Conservation (phyloP, 37 sponge, comb jelly and placozoan species). For the Petrosia ficiformis region DNA sequence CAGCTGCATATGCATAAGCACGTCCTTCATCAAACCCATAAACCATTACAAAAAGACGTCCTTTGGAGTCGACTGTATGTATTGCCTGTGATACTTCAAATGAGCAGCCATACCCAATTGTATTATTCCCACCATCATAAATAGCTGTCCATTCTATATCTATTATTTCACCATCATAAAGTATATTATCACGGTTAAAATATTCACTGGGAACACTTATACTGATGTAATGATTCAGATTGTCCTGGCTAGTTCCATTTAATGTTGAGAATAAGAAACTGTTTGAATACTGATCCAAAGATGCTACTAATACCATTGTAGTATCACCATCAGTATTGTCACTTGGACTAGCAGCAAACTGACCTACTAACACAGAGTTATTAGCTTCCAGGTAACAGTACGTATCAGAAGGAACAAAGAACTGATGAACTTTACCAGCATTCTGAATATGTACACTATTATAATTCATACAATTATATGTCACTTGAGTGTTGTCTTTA, state of each 20-base stretch:
- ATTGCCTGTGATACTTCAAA: neutral
- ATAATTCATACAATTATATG: neutral
- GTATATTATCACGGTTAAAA: neutral
- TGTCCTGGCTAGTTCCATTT: neutral
- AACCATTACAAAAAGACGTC: constrained; percentile 5
- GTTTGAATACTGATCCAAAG: neutral
- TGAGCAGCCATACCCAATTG: neutral
- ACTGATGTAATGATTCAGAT: neutral
- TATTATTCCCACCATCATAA: neutral
- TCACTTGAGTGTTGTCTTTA: neutral
- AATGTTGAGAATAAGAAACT: neutral
- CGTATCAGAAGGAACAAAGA: neutral
- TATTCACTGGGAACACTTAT: neutral
- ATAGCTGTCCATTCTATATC: neutral
- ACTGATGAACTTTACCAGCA: neutral
- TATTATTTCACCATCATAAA: neutral
- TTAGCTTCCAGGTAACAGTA: neutral
- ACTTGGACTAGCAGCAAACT: neutral
- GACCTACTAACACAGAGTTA: neutral
- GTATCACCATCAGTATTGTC: neutral
- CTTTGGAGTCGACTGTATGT: neutral
- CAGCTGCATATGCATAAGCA: constrained; percentile 2
- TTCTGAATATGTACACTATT: neutral
- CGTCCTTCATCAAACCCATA: neutral
- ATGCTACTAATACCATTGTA: neutral